These are phyloP conservation scores for Linnaemya tessellans DNA, from an alignment of 2,888 invertebrate genomes.

Conservation along the genomic window DNA sequence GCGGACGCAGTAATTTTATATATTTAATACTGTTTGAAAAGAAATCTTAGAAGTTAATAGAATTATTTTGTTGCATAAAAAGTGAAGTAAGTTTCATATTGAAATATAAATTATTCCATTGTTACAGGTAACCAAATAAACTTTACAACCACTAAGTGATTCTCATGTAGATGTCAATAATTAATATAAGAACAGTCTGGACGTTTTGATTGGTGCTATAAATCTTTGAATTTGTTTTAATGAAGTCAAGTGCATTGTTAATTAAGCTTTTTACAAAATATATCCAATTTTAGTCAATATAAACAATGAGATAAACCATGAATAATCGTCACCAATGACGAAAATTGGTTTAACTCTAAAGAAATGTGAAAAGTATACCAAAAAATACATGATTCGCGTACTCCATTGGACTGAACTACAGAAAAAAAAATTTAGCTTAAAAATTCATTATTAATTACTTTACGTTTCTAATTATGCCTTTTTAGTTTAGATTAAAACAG, in stretches of 20 bases:
- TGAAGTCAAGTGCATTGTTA: constrained; percentile 8
- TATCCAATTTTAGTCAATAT: constrained; percentile 48
- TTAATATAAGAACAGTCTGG: not conserved
- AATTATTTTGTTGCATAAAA: constrained; percentile 19
- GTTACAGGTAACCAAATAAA: not conserved
- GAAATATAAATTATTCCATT: not conserved
- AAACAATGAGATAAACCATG: constrained; percentile 20
- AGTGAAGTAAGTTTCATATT: constrained; percentile 19
- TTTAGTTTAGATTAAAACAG: not conserved
- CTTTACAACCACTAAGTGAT: constrained; percentile 10
- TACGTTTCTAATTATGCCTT: not conserved
- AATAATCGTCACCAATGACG: not conserved
- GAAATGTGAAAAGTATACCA: not conserved
- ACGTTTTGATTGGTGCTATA: too few relatives aligned
- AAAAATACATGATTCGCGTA: too few relatives aligned
- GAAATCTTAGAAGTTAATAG: constrained; percentile 34
- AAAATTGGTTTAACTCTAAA: constrained; percentile 35
- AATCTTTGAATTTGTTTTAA: not conserved
- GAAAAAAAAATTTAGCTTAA: too few relatives aligned
- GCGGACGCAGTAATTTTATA: constrained; percentile 54
- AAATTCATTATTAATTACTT: too few relatives aligned
- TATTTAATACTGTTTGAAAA: constrained; percentile 20
- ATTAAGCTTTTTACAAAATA: constrained; percentile 15
- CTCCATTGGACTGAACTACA: too few relatives aligned
- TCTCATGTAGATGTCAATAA: constrained; percentile 1